These are phyloP conservation scores for Neoaliturus tenellus DNA, from an alignment of 2,888 invertebrate species.

Conservation along the genomic window DNA sequence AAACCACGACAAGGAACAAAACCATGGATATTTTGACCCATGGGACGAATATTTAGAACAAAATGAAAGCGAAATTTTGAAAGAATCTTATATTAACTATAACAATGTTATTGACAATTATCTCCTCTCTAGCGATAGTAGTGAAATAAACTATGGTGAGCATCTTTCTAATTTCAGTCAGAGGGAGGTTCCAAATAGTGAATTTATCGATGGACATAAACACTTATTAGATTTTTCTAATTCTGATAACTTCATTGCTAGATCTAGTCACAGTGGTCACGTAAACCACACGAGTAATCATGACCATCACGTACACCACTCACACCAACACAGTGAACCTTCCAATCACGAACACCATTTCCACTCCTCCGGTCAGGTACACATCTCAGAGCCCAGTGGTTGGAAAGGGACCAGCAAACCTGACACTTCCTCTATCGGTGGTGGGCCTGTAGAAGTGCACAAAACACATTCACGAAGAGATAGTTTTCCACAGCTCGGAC, in stretches of 20 bases:
- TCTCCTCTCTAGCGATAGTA: neutral
- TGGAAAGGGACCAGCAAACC: neutral
- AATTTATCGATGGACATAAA: neutral
- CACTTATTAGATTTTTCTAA: neutral
- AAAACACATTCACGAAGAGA: slow-evolving; percentile 40
- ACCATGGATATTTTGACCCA: slow-evolving; percentile 77
- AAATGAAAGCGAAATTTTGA: neutral
- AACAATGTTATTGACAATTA: slow-evolving; percentile 19
- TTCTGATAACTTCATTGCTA: neutral
- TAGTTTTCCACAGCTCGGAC: slow-evolving; percentile 55
- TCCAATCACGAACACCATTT: no score
- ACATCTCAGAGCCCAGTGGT: neutral
- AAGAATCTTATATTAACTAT: slow-evolving; percentile 8
- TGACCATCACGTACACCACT: neutral
- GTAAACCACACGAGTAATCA: neutral
- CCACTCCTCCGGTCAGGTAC: neutral
- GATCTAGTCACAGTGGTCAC: neutral
- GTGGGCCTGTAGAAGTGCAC: slow-evolving; percentile 12
- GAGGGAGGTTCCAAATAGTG: neutral
- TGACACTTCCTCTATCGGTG: slow-evolving; percentile 27
- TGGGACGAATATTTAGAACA: slow-evolving; percentile 77
- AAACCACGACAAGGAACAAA: slow-evolving; percentile 42
- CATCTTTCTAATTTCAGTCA: neutral
- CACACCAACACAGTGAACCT: neutral
- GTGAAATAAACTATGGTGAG: slow-evolving; percentile 20